Evolutionary conservation across 1,140 invertebrate genomes (phyloP).

Genomic region (Branchinecta lynchi): DNA sequence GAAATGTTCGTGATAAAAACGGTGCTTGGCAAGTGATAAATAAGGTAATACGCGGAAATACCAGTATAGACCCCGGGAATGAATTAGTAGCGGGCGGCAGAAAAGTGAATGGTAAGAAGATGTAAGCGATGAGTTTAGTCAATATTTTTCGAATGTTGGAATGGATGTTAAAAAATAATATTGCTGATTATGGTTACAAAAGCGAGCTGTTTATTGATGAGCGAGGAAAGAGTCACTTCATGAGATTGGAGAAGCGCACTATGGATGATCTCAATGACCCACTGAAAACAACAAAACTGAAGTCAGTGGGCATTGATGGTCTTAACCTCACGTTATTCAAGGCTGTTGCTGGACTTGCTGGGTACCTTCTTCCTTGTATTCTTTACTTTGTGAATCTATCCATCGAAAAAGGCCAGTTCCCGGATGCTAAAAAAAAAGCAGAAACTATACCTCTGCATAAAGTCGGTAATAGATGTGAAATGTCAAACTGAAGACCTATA

Average conservation of each 20-base stretch:
- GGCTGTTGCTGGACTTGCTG: not conserved
- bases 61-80: not conserved
- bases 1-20: not conserved
- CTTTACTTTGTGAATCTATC: not conserved
- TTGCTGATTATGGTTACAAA: not conserved
- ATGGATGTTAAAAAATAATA: not conserved
- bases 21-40: conserved; percentile 4
- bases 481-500: not conserved
- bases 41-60: not conserved
- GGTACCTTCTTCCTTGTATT: not conserved
- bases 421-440: not conserved
- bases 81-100: not conserved
- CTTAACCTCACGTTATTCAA: too few species aligned
- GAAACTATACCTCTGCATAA: not conserved
- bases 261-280: not conserved
- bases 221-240: not conserved
- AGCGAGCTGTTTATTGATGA: not conserved
- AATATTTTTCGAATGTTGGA: conserved; percentile 7
- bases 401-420: conserved; percentile 1
- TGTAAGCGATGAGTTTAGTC: not conserved
- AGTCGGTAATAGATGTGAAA: not conserved
- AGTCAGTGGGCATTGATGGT: not conserved
- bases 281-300: not conserved
- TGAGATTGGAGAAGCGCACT: not conserved
- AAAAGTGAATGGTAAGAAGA: not conserved